These are phyloP conservation scores for rat (Rattus norvegicus) DNA, from an alignment of 2,113 vertebrate genomes.

Conservation along the genomic window GRCr8 NC_086022.1:83620501-83621000, in stretches of 20 bases:
- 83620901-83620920: not conserved
- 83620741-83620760: too few species aligned
- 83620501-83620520: too few species aligned
- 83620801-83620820: not conserved
- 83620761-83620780: not conserved
- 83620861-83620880: not conserved
- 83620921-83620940: not conserved
- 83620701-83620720: not conserved
- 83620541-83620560: too few species aligned
- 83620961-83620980: not conserved
- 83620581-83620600: too few species aligned
- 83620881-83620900: not conserved
- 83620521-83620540: too few species aligned
- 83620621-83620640: too few species aligned
- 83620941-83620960: not conserved
- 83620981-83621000: not conserved
- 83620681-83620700: not conserved
- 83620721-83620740: not conserved
- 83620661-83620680: not conserved
- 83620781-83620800: not conserved
- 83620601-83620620: too few species aligned
- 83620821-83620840: not conserved
- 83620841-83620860: not conserved
- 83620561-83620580: too few species aligned
- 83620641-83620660: too few species aligned